Base-by-base conservation (phyloP, 1,140 invertebrate genomes). In the Drosophila lacertosa region DNA sequence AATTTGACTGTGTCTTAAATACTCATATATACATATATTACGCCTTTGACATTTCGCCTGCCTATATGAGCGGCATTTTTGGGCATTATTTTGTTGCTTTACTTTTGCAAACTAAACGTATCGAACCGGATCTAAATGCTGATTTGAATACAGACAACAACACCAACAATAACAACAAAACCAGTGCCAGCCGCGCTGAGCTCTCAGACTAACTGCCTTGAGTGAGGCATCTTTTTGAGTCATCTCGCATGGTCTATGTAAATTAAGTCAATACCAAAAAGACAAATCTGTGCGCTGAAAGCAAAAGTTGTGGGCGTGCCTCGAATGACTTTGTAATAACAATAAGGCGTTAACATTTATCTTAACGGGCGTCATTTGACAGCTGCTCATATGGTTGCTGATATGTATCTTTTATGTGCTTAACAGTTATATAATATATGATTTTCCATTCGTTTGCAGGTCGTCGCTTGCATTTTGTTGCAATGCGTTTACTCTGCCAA, bases 401-500 rank as follows among this genome's bases (percentile, higher is more conserved):
- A 26, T 29, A 26, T 16, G 9, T 33, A 4, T 18, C 16, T 47
- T 33, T 39, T 11, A 4, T 16, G n/a, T n/a, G n/a, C n/a, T n/a
- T n/a, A 15, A 26, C 6, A 15, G n/a, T 55, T 63, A 33, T 50
- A 42, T 69, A 60, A 29, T 9, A 16, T 24, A 44, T 54, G 22
- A 3, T 10, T 33, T 35, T 42, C 29, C 35, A 2, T 57, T 39
- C 18, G 10, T 50, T 26, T 67, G 2, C 70, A 90, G 89, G 75
- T 77, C 89, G 67, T 89, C 72, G 89, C 89, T 89, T 90, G 89
- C 89, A 90, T 90, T 48, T 59, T 75, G 37, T 50, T 90, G 89
- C 89, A 90, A 90, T 90, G 89, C 89, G 89, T 74, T 20, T 79
- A 88, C 74, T 88, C 84, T 86, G 81, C 76, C 24, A 90, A 89